Conservation (phyloP, 1,140 invertebrate species). For the Drosophila takahashii region DNA sequence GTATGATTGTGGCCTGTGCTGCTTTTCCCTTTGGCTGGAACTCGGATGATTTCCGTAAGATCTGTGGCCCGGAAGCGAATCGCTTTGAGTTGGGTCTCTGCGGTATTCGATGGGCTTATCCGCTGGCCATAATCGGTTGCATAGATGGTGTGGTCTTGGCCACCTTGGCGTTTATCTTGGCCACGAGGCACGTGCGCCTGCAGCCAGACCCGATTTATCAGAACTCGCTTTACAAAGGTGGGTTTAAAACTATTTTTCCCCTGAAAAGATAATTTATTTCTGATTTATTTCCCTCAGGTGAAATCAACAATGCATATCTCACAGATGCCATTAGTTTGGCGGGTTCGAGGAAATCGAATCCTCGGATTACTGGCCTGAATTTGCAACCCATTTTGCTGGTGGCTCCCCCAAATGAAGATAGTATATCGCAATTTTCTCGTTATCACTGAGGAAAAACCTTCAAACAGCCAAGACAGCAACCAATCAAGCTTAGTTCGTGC, state of each 20-base stretch:
- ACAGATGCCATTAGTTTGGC: constrained; percentile 92
- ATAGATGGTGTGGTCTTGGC: constrained; percentile 95
- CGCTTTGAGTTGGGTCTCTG: constrained; percentile 92
- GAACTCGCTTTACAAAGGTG: constrained; percentile 88
- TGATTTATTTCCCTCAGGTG: constrained; percentile 86
- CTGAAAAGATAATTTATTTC: not conserved
- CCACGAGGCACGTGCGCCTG: constrained; percentile 93
- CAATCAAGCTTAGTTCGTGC: constrained; percentile 30
- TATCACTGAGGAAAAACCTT: constrained; percentile 57
- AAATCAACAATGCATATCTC: constrained; percentile 94
- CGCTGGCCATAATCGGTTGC: constrained; percentile 96
- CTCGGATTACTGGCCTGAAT: constrained; percentile 86
- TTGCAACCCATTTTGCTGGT: constrained; percentile 91
- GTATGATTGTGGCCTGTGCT: constrained; percentile 92
- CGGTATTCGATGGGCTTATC: constrained; percentile 97
- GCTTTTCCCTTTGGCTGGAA: constrained; percentile 98
- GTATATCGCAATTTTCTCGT: constrained; percentile 91
- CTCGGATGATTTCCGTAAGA: constrained; percentile 91
- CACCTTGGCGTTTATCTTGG: constrained; percentile 96
- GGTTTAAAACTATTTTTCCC: not conserved
- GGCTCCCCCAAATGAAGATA: constrained; percentile 86
- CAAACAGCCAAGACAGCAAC: constrained; percentile 26
- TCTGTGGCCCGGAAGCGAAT: constrained; percentile 93
- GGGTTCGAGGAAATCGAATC: constrained; percentile 91
- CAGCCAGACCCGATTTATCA: constrained; percentile 92